These are phyloP conservation scores for Alviniconcha marisindica DNA, from an alignment of 1,140 invertebrate genomes.

Conservation along the genomic window DNA sequence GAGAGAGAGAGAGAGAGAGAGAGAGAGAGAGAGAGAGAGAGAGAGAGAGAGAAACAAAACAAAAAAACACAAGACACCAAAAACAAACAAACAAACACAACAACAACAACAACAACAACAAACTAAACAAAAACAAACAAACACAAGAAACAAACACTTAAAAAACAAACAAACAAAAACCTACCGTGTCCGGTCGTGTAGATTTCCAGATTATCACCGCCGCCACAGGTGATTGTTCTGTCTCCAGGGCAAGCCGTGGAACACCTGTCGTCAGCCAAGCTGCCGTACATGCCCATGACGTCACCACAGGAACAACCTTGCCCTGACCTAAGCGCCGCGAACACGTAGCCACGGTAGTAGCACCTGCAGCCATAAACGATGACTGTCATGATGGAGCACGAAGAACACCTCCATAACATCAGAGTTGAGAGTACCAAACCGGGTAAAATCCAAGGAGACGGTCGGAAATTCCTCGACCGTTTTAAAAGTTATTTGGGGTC, in stretches of 20 bases:
- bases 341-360: not conserved
- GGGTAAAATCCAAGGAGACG: too few species aligned
- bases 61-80: not conserved
- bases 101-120: not conserved
- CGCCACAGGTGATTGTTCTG: not conserved
- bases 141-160: too few species aligned
- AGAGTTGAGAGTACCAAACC: too few species aligned
- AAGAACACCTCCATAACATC: too few species aligned
- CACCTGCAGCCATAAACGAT: not conserved
- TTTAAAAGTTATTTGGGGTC: too few species aligned
- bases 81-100: too few species aligned
- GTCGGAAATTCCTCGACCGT: too few species aligned
- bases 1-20: not conserved
- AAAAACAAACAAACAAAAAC: not conserved
- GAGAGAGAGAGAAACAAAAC: not conserved
- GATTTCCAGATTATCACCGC: not conserved
- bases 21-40: not conserved
- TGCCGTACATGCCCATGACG: not conserved
- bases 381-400: too few species aligned
- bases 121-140: not conserved
- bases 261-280: not conserved
- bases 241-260: not conserved
- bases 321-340: not conserved
- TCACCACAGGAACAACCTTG: slow-evolving; percentile 11
- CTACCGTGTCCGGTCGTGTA: not conserved